Percentiles rank a stretch among this genome's conserved stretches.
Conservation (phyloP, 2,797 vertebrate species). For the Chiloscyllium punctatum region DNA sequence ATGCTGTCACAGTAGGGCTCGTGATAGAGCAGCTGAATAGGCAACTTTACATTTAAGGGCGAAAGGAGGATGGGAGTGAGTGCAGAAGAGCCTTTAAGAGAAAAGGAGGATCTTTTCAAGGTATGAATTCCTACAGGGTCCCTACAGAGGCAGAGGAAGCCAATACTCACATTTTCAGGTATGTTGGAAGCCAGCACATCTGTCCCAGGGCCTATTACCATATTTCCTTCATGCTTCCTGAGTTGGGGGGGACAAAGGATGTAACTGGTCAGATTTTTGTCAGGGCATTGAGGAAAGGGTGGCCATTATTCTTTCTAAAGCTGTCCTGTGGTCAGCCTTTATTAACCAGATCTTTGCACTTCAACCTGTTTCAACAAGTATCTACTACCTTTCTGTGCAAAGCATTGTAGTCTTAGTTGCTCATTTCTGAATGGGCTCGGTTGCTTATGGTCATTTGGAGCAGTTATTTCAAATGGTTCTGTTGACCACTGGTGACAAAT, state of each 20-base stretch:
- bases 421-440: neutral
- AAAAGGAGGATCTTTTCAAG: neutral
- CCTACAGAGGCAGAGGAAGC: neutral
- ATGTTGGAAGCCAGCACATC: neutral
- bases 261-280: neutral
- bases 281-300: neutral
- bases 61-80: no score
- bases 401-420: neutral
- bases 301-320: neutral
- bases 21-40: neutral
- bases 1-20: neutral
- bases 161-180: neutral
- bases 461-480: neutral
- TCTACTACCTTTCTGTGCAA: neutral
- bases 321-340: neutral
- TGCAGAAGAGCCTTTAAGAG: neutral
- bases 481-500: neutral
- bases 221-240: neutral
- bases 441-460: neutral
- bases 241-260: neutral
- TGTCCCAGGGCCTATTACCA: neutral
- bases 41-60: neutral
- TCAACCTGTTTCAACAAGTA: neutral
- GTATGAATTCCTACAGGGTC: neutral
- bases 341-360: neutral